Base-by-base conservation (phyloP, 2,113 vertebrate genomes). In the Heterochromis multidens region DNA sequence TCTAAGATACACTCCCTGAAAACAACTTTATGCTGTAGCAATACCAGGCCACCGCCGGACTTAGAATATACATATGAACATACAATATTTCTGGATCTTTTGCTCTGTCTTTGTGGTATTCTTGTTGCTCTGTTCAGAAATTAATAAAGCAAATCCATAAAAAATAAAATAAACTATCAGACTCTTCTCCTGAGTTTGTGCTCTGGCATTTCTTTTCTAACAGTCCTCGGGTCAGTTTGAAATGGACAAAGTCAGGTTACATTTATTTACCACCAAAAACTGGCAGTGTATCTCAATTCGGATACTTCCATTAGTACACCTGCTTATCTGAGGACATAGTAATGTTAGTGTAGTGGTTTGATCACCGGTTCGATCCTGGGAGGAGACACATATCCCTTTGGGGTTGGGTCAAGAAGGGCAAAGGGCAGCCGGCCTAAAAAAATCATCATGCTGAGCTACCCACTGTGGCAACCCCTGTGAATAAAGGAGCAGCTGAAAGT, bases 181-280 rank as follows among this genome's bases (percentile, higher is more conserved):
- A 84, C 72, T 67, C 46, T 63, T 89, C 87, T 89, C 87, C 91
- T 92, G 93, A 93, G 92, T 90, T 83, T 91, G 77, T 80, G 61
- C 67, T 90, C 76, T 84, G 82, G 17, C 9, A 2, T 81, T 90
- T 88, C 72, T 87, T 89, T 82, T 79, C 63, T 91, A 94, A 92
- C 92, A 93, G 91, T 94, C 88, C 82, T 90, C 31, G 17, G 82
- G 82, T 92, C 81, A 84, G 77, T 86, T 93, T 86, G 43, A 86
- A 85, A 81, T 79, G 54, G 91, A 72, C 62, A 89, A 85, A 82
- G 86, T 89, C 79, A 81, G 62, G 80, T 79, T 79, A 65, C 84
- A 84, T 70, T 79, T 29, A 25, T 70, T 70, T 84, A 81, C 43
- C 58, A 59, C 59, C 54, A 74, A 33, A n/a, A 29, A 52, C 2